Conservation (phyloP, 2,888 invertebrate genomes). For the Mythimna lalbum region DNA sequence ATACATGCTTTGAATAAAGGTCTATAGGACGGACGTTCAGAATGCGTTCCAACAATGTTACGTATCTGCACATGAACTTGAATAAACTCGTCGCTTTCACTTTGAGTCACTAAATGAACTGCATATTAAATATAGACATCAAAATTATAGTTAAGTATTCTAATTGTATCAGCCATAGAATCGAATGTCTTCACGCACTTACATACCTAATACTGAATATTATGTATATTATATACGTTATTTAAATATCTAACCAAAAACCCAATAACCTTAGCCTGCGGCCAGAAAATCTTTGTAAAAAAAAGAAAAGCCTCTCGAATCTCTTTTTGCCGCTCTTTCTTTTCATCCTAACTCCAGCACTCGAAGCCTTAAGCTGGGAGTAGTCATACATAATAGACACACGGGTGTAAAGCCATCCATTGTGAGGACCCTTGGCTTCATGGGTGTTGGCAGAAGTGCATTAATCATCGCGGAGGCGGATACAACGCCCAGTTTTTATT, state of each 20-base stretch:
- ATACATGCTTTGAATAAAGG: constrained; percentile 22
- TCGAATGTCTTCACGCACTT: no score
- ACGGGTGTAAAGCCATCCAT: constrained; percentile 64
- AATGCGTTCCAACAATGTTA: not conserved
- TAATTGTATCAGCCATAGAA: not conserved
- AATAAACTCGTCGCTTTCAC: not conserved
- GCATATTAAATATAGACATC: not conserved
- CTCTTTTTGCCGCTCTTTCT: not conserved
- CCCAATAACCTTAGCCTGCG: no score
- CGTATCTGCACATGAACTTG: not conserved
- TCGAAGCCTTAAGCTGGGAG: constrained; percentile 40
- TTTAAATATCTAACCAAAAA: no score
- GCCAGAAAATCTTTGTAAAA: not conserved
- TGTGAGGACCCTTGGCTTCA: constrained; percentile 64
- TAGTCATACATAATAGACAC: constrained; percentile 61
- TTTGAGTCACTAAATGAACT: not conserved
- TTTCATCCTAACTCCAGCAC: constrained; percentile 42
- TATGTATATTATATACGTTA: no score
- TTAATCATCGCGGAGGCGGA: constrained; percentile 67
- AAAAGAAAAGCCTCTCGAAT: not conserved
- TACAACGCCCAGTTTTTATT: constrained; percentile 67
- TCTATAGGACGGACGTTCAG: constrained; percentile 9
- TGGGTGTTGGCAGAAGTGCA: constrained; percentile 66
- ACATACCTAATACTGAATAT: no score
- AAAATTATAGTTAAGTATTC: not conserved